phyloP scores from a whole-genome alignment of 2,888 invertebrate genomes.

The Tetramorium bicarinatum region DNA sequence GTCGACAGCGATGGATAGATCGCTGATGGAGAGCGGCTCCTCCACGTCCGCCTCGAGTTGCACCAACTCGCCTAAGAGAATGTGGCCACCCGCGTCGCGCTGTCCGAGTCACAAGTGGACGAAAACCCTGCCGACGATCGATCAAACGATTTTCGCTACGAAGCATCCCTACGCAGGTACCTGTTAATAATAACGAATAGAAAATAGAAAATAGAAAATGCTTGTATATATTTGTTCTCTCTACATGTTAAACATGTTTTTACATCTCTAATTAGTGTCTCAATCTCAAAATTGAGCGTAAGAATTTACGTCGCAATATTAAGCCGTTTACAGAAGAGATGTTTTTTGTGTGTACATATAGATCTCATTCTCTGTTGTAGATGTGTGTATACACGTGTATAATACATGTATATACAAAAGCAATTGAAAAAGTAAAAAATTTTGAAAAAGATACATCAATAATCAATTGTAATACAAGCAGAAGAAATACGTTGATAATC shows the following conservation, averaged over 20 bases:
- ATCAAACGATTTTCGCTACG: conserved; percentile 81
- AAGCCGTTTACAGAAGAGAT: neutral
- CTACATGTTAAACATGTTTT: conserved; percentile 23
- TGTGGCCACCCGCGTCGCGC: conserved; percentile 86
- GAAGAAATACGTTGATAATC: neutral
- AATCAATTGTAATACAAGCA: neutral
- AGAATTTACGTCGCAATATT: neutral
- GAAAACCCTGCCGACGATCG: conserved; percentile 87
- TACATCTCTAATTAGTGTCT: neutral
- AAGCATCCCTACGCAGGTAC: conserved; percentile 84
- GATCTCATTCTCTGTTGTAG: conserved; percentile 6
- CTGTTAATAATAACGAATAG: conserved; percentile 2
- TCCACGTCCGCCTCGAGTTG: conserved; percentile 90
- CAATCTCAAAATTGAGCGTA: neutral
- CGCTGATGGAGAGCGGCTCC: conserved; percentile 86
- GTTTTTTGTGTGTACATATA: neutral
- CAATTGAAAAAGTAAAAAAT: neutral
- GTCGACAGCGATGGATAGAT: conserved; percentile 81
- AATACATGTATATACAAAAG: neutral
- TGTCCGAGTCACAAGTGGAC: conserved; percentile 85
- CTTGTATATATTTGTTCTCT: conserved; percentile 24
- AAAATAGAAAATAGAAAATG: conserved; percentile 29
- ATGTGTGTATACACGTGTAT: conserved; percentile 50
- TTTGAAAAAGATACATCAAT: neutral
- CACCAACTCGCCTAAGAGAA: conserved; percentile 89